Conservation (phyloP, 2,113 vertebrate species). For the Orycteropus afer region DNA sequence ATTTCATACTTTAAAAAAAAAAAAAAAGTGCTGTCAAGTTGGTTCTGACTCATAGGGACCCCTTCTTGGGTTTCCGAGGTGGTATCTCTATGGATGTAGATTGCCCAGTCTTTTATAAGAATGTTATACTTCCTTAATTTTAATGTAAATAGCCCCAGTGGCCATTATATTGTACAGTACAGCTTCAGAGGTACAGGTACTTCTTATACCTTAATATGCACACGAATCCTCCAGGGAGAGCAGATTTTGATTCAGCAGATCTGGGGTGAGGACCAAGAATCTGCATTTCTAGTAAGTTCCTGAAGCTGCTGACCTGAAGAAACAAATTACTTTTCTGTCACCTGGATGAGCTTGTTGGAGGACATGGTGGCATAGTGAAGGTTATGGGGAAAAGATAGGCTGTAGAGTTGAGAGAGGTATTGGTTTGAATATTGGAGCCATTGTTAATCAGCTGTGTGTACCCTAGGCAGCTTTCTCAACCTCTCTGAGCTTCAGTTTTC, state of each 20-base stretch:
- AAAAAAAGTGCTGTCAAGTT: too few relatives aligned
- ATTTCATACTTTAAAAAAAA: neutral
- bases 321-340: neutral
- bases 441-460: neutral
- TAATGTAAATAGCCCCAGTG: neutral
- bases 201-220: neutral
- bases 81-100: too few relatives aligned
- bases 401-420: neutral
- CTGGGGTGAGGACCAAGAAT: neutral
- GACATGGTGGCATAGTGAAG: neutral
- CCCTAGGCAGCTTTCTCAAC: neutral
- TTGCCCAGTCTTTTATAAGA: too few relatives aligned
- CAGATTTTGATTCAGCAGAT: neutral
- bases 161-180: neutral
- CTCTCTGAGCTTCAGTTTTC: neutral
- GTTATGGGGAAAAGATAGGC: neutral
- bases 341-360: neutral
- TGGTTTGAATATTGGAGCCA: neutral
- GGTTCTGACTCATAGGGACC: too few relatives aligned
- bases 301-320: neutral
- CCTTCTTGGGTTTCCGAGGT: too few relatives aligned
- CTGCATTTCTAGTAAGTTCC: neutral
- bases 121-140: neutral
- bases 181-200: neutral
- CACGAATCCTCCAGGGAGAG: neutral